Conservation (phyloP, 2,797 vertebrate genomes). For the Allochrocebus solatus region DNA sequence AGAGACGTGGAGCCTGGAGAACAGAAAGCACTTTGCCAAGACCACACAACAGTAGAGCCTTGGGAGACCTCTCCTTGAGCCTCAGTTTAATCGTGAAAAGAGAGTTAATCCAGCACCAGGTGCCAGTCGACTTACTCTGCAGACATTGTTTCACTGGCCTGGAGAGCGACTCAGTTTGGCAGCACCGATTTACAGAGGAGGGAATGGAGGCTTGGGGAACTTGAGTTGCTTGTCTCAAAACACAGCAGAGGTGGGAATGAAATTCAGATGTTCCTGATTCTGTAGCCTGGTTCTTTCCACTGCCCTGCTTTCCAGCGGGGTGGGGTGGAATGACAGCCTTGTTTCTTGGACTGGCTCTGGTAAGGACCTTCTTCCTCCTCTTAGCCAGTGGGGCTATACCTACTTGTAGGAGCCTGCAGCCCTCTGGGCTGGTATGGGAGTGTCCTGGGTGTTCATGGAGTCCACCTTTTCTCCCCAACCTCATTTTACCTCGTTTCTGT, state of each 20-base stretch:
- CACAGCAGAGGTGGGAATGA: neutral
- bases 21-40: neutral
- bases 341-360: neutral
- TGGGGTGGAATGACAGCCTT: neutral
- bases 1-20: neutral
- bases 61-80: neutral
- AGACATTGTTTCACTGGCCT: neutral
- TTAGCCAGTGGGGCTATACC: neutral
- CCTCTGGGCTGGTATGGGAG: neutral
- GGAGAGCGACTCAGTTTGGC: neutral
- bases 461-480: neutral
- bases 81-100: neutral
- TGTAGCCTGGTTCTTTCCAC: neutral
- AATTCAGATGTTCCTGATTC: neutral
- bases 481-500: neutral
- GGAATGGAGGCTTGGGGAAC: neutral
- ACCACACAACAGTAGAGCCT: neutral
- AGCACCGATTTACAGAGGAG: neutral
- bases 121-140: neutral
- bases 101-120: neutral
- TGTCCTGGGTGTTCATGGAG: neutral
- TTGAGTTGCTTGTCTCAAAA: neutral
- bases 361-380: neutral
- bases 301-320: neutral
- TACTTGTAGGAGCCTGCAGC: neutral